Percentiles rank a stretch among this genome's conserved stretches.
These are phyloP conservation scores for Phataginus tetradactyla DNA, from an alignment of 2,797 vertebrate species.

Conservation along the genomic window DNA sequence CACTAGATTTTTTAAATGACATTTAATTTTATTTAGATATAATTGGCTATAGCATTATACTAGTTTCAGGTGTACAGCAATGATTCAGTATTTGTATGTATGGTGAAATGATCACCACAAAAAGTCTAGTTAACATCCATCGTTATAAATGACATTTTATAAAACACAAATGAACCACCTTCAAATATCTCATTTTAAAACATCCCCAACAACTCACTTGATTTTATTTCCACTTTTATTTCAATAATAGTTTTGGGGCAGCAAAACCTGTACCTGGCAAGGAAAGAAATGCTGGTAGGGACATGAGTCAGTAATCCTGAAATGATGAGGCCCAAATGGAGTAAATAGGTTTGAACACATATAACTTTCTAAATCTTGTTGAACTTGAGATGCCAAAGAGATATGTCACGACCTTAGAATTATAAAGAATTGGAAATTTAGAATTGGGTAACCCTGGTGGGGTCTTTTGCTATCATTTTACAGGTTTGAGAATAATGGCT, in stretches of 20 bases:
- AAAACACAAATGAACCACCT: background rate
- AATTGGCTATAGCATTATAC: background rate
- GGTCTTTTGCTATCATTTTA: background rate
- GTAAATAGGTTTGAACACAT: background rate
- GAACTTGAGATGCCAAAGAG: background rate
- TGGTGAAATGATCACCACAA: background rate
- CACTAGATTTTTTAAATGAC: background rate
- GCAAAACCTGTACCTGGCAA: background rate
- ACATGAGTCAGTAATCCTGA: background rate
- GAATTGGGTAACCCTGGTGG: background rate
- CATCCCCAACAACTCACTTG: background rate
- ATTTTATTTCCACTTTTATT: background rate
- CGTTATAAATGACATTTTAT: conserved; percentile 12
- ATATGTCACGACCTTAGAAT: background rate
- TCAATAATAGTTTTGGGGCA: background rate
- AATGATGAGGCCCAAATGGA: background rate
- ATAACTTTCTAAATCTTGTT: background rate
- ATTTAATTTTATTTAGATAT: background rate
- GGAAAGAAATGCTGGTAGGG: background rate
- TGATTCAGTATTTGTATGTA: background rate
- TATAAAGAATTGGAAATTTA: background rate
- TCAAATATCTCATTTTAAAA: conserved; percentile 5
- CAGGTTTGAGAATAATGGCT: background rate
- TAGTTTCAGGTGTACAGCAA: background rate
- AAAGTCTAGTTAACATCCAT: background rate